Evolutionary conservation across 2,888 invertebrate species (phyloP).

Genomic region (Cataglyphis cursor): DNA sequence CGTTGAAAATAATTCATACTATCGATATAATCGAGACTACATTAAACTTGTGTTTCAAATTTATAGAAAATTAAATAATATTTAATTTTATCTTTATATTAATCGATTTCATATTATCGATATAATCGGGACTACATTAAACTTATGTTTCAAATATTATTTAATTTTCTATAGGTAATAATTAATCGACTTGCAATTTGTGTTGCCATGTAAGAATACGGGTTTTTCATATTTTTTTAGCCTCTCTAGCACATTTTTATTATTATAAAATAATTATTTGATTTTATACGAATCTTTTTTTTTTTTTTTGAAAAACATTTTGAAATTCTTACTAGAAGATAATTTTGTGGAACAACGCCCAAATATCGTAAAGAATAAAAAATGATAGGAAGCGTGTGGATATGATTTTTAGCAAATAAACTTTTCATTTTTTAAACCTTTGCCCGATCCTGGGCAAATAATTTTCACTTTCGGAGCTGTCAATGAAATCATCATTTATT

Average conservation of each 20-base stretch:
- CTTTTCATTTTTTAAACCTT: constrained; percentile 44
- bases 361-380: not conserved
- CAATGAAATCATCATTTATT: constrained; percentile 53
- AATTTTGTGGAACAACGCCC: not conserved
- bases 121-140: not conserved
- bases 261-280: constrained; percentile 12
- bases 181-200: not conserved
- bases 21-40: not conserved
- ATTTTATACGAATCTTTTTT: not conserved
- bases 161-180: not conserved
- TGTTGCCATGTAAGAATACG: not conserved
- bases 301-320: not conserved
- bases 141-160: not conserved
- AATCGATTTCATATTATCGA: not conserved
- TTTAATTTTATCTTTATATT: not conserved
- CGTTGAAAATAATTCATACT: constrained; percentile 28
- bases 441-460: constrained; percentile 16
- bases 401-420: constrained; percentile 3
- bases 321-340: not conserved
- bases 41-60: not conserved
- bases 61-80: constrained; percentile 6
- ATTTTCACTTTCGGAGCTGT: constrained; percentile 40
- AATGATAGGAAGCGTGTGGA: not conserved
- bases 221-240: not conserved
- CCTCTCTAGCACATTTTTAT: not conserved